phyloP scores from a whole-genome alignment of 2,888 invertebrate genomes.

The Smittia sp. region DNA sequence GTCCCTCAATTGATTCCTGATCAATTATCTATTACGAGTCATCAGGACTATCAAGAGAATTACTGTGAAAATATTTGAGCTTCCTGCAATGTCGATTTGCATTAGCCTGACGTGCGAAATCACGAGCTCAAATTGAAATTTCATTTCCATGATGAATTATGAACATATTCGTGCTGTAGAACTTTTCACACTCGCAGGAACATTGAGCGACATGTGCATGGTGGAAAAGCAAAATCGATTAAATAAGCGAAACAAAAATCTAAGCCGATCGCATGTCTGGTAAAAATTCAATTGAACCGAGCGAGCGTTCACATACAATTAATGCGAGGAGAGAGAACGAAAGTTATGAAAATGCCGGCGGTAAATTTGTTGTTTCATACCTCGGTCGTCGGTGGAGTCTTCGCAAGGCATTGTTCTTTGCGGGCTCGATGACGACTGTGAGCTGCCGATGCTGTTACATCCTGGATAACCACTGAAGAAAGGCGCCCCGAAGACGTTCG shows the following conservation, averaged over 20 bases:
- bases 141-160: constrained; percentile 4
- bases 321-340: not conserved
- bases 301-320: constrained; percentile 6
- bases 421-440: not conserved
- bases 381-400: not conserved
- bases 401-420: not conserved
- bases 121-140: not conserved
- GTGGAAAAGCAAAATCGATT: constrained; percentile 3
- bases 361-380: not conserved
- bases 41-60: too few species aligned
- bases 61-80: not conserved
- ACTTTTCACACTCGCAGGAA: not conserved
- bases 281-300: constrained; percentile 28
- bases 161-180: not conserved
- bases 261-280: not conserved
- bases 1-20: too few species aligned
- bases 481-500: not conserved
- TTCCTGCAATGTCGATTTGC: not conserved
- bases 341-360: constrained; percentile 12
- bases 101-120: not conserved
- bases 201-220: constrained; percentile 9
- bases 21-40: too few species aligned
- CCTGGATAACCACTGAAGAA: not conserved
- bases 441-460: not conserved
- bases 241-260: not conserved